A percentile compares a stretch with the other conserved stretches of the same genome.
Evolutionary conservation across 2,888 invertebrate species (phyloP).

Genomic region (Tigriopus californicus): DNA sequence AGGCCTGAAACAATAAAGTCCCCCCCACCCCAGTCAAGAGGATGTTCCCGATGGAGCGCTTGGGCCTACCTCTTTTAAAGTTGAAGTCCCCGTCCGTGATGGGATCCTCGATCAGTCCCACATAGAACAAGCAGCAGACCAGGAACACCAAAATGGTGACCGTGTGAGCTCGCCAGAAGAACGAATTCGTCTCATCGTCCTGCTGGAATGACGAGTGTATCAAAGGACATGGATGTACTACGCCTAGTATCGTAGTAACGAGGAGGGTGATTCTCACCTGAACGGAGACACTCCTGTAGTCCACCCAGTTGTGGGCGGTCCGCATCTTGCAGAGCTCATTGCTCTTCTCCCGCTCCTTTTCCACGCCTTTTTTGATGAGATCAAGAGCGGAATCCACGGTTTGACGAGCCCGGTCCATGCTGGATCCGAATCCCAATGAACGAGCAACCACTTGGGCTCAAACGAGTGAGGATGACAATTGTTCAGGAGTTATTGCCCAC

Average conservation of each 20-base stretch:
- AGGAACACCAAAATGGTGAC: slow-evolving; percentile 32
- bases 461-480: no score
- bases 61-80: slow-evolving; percentile 31
- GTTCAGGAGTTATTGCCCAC: no score
- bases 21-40: no score
- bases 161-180: slow-evolving; percentile 34
- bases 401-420: slow-evolving; percentile 3
- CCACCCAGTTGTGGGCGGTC: slow-evolving; percentile 12
- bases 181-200: slow-evolving; percentile 9
- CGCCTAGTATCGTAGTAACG: no score
- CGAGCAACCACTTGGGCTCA: no score
- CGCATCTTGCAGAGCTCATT: slow-evolving; percentile 3
- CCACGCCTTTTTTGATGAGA: slow-evolving; percentile 3
- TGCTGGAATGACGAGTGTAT: no score
- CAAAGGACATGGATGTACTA: no score
- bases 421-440: no score
- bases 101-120: slow-evolving; percentile 31
- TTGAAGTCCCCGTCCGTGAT: slow-evolving; percentile 30
- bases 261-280: no score
- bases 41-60: no score
- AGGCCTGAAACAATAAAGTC: slow-evolving; percentile 16
- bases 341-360: slow-evolving; percentile 1
- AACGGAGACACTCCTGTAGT: neutral
- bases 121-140: slow-evolving; percentile 31
- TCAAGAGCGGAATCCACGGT: slow-evolving; percentile 12